Evolutionary conservation across 2,113 vertebrate species (phyloP), one percentile per base, ranked within the genome.

Genomic region (Pteruthius melanotis): DNA sequence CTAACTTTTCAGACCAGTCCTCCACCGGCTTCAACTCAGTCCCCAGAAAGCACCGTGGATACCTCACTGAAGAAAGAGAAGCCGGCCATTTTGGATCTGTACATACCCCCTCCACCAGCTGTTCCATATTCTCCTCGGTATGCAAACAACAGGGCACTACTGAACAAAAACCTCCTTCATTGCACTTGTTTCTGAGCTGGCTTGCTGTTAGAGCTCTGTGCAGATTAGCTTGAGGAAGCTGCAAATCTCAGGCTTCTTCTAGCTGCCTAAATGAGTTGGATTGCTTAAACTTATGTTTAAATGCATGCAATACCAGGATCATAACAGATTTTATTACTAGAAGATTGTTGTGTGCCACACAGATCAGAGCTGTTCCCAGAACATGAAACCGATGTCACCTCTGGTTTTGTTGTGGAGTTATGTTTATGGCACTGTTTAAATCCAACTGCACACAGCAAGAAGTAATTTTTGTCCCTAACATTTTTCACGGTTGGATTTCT

Each of bases 91-190:
- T 87, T 99, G 94, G 99, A 99, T 78, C 95, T 99, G 39, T 98
- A 98, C 83, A 99, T 99, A 63, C 99, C 99, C 47, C 99, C 99
- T 72, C 99, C 99, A 0, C 99, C 99, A 6, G 83, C 98, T 23
- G 96, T 98, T 10, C 99, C 99, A 0, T 99, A 99, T 95, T 96
- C 96, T 11, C 99, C 99, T 30, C 96, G 98, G 99, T 99, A 98
- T 66, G 98, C 91, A 53, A 56, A 13, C 54, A 76, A 12, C 50
- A 9, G 1, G 13, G 9, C 19, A 35, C 4, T 27, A 3, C 40
- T 59, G 50, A 74, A 68, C 49, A 87, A n/a, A 28, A 18, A 7
- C 3, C 8, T 60, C 45, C 19, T 53, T 42, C 26, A 54, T 37
- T 87, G 70, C 15, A 1, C 39, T 76, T 80, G 22, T 50, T 90